These are phyloP conservation scores for Crypturellus tataupa DNA, from an alignment of 2,797 vertebrate genomes.

Conservation along the genomic window DNA sequence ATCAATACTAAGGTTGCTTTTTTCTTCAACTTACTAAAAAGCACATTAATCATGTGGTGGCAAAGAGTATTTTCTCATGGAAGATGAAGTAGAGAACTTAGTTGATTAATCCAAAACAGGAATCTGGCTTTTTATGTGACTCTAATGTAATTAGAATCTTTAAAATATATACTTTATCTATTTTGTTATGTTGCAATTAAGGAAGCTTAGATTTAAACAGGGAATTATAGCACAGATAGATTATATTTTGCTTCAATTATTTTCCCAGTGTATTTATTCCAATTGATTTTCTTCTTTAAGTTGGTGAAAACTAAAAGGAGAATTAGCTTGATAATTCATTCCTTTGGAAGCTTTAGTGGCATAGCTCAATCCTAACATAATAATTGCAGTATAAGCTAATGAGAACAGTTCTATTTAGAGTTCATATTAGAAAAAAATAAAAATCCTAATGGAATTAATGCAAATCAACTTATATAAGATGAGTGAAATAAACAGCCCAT, in stretches of 20 bases:
- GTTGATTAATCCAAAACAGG: too few species aligned
- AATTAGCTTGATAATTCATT: neutral
- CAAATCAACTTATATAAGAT: neutral
- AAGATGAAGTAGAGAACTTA: neutral
- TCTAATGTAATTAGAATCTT: neutral
- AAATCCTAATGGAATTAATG: neutral
- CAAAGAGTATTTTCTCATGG: neutral
- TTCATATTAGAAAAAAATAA: neutral
- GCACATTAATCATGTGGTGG: neutral
- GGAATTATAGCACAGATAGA: neutral
- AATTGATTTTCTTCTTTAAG: neutral
- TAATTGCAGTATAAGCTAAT: neutral
- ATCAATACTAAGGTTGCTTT: neutral
- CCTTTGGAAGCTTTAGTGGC: neutral
- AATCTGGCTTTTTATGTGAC: neutral
- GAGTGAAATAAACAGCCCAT: neutral
- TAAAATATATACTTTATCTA: neutral
- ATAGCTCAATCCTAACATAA: neutral
- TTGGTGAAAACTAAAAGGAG: neutral
- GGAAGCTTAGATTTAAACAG: neutral
- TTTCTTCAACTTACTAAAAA: neutral
- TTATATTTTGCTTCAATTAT: neutral
- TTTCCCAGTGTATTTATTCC: neutral
- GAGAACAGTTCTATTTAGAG: neutral
- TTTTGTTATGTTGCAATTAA: neutral